A percentile compares a stretch with the other conserved stretches of the same genome.
phyloP scores from a whole-genome alignment of 2,113 vertebrate species.

The Acinonyx jubatus region DNA sequence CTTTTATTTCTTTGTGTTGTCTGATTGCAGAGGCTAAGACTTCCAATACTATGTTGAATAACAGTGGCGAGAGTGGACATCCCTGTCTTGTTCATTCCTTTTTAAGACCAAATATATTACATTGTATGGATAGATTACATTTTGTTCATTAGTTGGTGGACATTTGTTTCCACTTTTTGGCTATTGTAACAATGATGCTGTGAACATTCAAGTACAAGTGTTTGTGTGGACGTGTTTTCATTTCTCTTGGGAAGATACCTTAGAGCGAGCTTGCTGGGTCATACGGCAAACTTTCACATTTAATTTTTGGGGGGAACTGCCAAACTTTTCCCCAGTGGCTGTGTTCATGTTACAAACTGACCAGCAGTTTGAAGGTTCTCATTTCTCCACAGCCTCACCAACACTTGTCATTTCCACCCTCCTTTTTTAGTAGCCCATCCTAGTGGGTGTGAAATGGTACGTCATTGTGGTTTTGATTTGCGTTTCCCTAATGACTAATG shows the following conservation, averaged over 20 bases:
- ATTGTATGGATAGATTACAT: background rate
- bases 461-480: background rate
- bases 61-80: too few species aligned
- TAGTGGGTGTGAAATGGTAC: background rate
- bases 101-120: background rate
- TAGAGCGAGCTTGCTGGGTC: background rate
- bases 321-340: background rate
- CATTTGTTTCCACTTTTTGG: background rate
- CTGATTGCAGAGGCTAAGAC: too few species aligned
- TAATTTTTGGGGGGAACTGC: background rate
- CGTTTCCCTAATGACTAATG: background rate
- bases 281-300: background rate
- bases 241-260: background rate
- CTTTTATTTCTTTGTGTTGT: too few species aligned
- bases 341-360: background rate
- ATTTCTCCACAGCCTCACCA: background rate
- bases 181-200: background rate
- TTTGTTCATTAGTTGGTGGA: background rate
- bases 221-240: background rate
- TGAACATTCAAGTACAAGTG: background rate
- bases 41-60: too few species aligned
- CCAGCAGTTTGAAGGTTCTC: background rate
- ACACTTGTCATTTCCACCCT: background rate
- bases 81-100: background rate
- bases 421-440: background rate